Conservation (phyloP, 1,140 invertebrate genomes). For the Galleria mellonella region DNA sequence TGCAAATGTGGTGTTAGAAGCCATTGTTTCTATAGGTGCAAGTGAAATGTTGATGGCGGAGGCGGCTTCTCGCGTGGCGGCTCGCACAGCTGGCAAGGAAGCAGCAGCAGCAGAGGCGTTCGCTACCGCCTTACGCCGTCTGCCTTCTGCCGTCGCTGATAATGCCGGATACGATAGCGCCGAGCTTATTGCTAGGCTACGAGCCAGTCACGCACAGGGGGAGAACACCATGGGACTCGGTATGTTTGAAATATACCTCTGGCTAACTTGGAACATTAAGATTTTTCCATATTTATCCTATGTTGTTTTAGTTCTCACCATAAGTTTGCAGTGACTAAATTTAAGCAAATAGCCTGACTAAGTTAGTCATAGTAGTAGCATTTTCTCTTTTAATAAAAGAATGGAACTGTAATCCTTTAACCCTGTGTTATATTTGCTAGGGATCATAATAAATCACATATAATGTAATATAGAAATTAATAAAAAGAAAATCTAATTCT, state of each 20-base stretch:
- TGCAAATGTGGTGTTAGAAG: too few relatives aligned
- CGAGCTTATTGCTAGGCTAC: conserved; percentile 91
- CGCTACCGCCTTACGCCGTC: conserved; percentile 88
- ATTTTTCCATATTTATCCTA: too few relatives aligned
- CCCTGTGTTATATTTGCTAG: too few relatives aligned
- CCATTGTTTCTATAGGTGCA: conserved; percentile 77
- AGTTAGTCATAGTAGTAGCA: too few relatives aligned
- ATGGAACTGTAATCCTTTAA: too few relatives aligned
- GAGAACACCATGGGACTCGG: conserved; percentile 87
- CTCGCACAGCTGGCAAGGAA: conserved; percentile 96
- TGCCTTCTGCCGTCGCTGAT: conserved; percentile 97
- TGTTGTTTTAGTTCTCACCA: too few relatives aligned
- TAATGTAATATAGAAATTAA: too few relatives aligned
- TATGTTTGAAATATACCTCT: conserved; percentile 54
- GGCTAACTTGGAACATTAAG: conserved; percentile 2
- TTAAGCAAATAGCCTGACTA: too few relatives aligned
- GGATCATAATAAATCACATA: too few relatives aligned
- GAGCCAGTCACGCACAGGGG: conserved; percentile 91
- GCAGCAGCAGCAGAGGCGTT: conserved; percentile 98
- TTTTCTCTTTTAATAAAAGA: too few relatives aligned
- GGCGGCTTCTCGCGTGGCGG: conserved; percentile 89
- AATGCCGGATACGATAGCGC: conserved; percentile 99
- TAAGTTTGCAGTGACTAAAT: too few relatives aligned
- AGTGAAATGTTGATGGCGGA: conserved; percentile 98
- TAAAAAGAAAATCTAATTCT: too few relatives aligned